Evolutionary conservation across 2,113 vertebrate species (phyloP).

Genomic region (Alexandromys fortis): DNA sequence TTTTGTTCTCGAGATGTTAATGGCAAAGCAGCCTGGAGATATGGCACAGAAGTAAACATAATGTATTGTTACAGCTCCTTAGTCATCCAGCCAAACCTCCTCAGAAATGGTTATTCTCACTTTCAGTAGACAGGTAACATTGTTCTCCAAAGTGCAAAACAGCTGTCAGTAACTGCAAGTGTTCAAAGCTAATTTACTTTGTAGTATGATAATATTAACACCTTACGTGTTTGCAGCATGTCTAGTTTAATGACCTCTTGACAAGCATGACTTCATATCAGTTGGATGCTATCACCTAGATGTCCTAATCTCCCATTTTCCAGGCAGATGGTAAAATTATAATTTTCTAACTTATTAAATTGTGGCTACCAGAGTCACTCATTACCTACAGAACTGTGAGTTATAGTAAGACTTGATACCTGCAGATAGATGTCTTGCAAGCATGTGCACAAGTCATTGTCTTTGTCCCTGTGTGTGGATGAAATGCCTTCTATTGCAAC

Average conservation of each 20-base stretch:
- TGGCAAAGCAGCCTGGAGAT: background rate
- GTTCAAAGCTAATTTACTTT: background rate
- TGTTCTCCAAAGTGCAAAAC: background rate
- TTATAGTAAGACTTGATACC: background rate
- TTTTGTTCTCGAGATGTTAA: background rate
- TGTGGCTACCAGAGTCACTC: background rate
- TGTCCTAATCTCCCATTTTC: constrained; percentile 18
- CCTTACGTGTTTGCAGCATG: background rate
- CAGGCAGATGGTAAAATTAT: background rate
- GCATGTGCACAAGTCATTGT: background rate
- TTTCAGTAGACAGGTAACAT: background rate
- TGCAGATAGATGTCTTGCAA: background rate
- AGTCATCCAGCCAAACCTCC: background rate
- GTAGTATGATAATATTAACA: background rate
- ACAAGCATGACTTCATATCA: background rate
- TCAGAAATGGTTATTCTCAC: background rate
- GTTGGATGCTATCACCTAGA: background rate
- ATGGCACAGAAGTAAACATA: background rate
- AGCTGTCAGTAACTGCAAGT: background rate
- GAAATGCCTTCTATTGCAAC: background rate
- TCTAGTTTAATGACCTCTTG: background rate
- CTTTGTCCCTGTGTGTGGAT: background rate
- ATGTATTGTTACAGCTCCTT: background rate
- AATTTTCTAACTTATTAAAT: constrained; percentile 4
- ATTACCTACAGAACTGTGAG: background rate